Conservation (phyloP, 1,140 invertebrate species). For the Cyphomyrmex costatus region DNA sequence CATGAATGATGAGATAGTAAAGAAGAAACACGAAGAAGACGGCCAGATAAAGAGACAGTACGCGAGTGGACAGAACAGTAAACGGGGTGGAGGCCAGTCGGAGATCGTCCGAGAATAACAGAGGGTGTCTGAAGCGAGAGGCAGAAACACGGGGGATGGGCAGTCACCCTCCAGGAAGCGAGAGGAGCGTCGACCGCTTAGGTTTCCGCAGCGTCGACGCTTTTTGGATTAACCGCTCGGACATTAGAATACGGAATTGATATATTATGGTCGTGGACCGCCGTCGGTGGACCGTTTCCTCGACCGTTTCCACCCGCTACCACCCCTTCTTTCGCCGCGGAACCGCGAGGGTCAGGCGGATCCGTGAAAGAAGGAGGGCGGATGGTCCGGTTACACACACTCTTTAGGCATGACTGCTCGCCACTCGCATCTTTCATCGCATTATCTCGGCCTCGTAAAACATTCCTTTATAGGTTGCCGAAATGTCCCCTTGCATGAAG, state of each 20-base stretch:
- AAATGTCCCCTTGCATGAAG: constrained; percentile 53
- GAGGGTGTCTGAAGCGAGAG: constrained; percentile 36
- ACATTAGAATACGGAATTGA: constrained; percentile 84
- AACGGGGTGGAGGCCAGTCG: constrained; percentile 29
- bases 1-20: not conserved
- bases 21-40: constrained; percentile 13
- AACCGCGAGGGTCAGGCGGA: constrained; percentile 66
- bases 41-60: constrained; percentile 42
- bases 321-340: constrained; percentile 62
- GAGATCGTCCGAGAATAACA: constrained; percentile 53
- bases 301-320: constrained; percentile 33
- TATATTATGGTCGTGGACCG: constrained; percentile 78
- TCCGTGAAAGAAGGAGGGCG: constrained; percentile 72
- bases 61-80: constrained; percentile 28
- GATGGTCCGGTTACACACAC: constrained; percentile 78
- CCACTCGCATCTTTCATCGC: constrained; percentile 82
- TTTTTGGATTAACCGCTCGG: constrained; percentile 82
- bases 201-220: constrained; percentile 82
- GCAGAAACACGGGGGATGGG: constrained; percentile 43
- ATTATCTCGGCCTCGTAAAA: constrained; percentile 83
- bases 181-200: constrained; percentile 69
- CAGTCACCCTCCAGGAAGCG: constrained; percentile 69
- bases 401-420: constrained; percentile 81
- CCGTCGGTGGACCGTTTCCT: constrained; percentile 36
- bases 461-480: constrained; percentile 78